Evolutionary conservation across 2,888 invertebrate genomes (phyloP), one percentile per base, ranked within the genome.

Genomic region (Ischnus inquisitorius): DNA sequence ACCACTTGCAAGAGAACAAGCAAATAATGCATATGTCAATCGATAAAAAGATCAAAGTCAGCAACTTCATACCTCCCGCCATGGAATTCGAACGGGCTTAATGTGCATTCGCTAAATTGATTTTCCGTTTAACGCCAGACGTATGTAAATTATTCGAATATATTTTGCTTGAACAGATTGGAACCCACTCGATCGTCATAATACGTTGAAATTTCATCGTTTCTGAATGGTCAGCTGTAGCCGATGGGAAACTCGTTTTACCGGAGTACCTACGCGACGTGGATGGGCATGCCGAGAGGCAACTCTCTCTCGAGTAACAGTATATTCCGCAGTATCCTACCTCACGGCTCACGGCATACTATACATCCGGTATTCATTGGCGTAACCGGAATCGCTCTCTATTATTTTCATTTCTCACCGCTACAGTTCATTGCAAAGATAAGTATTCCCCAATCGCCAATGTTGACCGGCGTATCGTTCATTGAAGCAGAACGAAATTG

Each of bases 231-330:
- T 28, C 68, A 16, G 51, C 25, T 25, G 51, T 6, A 34, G 19
- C 46, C 14, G 67, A 67, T 16, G 16, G 8, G 51, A 34, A 51
- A 51, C 68, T 74, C 34, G 46, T 74, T 62, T n/a, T 28, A 34
- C 14, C 62, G 16, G 22, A 19, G 28, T 19, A 19, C 34, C 34
- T 48, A 34, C n/a, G 67, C 67, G 19, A 60, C 25, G 34, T 16
- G 19, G 46, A 74, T 34, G 19, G 62, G 48, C 28, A 64, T 46
- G 60, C 28, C 48, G 62, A 62, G 57, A 72, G 57, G 43, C 48
- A 64, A 74, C 57, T 72, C 72, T 72, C 72, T 72, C 72, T 57
- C 74, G 46, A 74, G 64, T 60, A 62, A 46, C 74, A 28, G 46
- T 74, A 72, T 72, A 57, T 54, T 19, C 19, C 71, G n/a, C 46